A percentile compares a stretch with the other conserved stretches of the same genome.
These are phyloP conservation scores for Tetragonula carbonaria DNA, from an alignment of 2,888 invertebrate species.

Conservation along the genomic window DNA sequence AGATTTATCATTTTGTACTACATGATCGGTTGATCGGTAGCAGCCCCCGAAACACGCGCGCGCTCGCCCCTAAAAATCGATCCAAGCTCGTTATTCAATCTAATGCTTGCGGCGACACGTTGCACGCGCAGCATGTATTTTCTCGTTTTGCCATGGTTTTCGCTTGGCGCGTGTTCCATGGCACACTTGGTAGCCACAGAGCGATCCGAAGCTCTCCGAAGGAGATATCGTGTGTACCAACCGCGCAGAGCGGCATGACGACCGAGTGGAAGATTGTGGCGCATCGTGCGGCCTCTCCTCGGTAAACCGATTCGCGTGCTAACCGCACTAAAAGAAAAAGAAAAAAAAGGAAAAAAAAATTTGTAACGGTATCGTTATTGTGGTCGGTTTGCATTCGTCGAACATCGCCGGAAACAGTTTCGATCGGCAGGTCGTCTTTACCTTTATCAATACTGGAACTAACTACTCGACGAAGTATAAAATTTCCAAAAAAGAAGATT, in stretches of 20 bases:
- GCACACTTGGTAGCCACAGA: slow-evolving; percentile 43
- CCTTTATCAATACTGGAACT: slow-evolving; percentile 35
- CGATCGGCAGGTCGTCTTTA: slow-evolving; percentile 59
- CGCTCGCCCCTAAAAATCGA: slow-evolving; percentile 15
- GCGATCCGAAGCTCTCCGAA: background rate
- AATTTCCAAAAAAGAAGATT: too few species aligned
- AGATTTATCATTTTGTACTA: too few species aligned
- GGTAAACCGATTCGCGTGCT: slow-evolving; percentile 66
- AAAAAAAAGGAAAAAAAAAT: slow-evolving; percentile 64
- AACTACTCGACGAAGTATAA: too few species aligned
- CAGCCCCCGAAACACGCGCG: background rate
- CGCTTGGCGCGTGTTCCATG: slow-evolving; percentile 24
- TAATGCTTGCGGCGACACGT: slow-evolving; percentile 40
- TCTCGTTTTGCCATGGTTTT: slow-evolving; percentile 44
- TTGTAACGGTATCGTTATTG: slow-evolving; percentile 78
- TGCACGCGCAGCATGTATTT: slow-evolving; percentile 38
- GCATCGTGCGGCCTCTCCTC: slow-evolving; percentile 52
- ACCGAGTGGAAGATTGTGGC: slow-evolving; percentile 50
- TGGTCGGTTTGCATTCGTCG: slow-evolving; percentile 75
- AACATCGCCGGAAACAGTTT: slow-evolving; percentile 66
- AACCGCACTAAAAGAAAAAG: slow-evolving; percentile 68
- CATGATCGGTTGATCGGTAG: too few species aligned
- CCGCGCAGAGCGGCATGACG: slow-evolving; percentile 19
- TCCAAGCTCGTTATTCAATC: slow-evolving; percentile 27
- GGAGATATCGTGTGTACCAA: slow-evolving; percentile 60